Evolutionary conservation across 2,888 invertebrate species (phyloP), one percentile per base, ranked within the genome.

Genomic region (Hypercompe scribonia): DNA sequence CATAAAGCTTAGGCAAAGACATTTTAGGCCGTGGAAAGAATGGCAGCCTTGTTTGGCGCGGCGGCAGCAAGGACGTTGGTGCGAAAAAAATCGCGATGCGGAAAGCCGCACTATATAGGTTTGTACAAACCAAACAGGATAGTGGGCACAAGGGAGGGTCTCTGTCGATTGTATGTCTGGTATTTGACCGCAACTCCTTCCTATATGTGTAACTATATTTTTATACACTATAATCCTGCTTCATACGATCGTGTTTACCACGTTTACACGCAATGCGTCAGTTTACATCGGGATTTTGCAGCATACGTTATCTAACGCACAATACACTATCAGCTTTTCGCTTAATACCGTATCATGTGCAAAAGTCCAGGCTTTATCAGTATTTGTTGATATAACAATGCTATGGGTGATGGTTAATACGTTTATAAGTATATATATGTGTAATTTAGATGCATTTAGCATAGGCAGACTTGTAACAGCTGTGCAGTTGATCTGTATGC

Each of bases 1-100:
- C 68, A 58, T 18, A 70, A 64, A 70, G 70, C 46, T 64, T 50
- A 42, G 70, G 34, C 36, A 58, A 68, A 58, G 68, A 39, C n/a
- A 33, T 58, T 68, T 36, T 58, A 58, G 36, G 36, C 54, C 34
- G n/a, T 3, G 68, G 15, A 58, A n/a, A 58, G 68, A 58, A 68
- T 36, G 68, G 36, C 68, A 58, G 50, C 28, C 13, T 24, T 18
- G 39, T 33, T 18, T 36, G 58, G 39, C 68, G 36, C 18, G 10
- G 5, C 15, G 36, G 34, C 15, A 8, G 42, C n/a, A 33, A 15
- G 34, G 50, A 39, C 46, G n/a, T 13, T n/a, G 36, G 28, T 13
- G 65, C 46, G 42, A 66, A 31, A 46, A 68, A 24, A 34, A 33
- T 2, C 24, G 50, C 33, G 11, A 21, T 31, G 24, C 46, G 67